Evolutionary conservation across 2,888 invertebrate genomes (phyloP).

Genomic region (Melanophora roralis): DNA sequence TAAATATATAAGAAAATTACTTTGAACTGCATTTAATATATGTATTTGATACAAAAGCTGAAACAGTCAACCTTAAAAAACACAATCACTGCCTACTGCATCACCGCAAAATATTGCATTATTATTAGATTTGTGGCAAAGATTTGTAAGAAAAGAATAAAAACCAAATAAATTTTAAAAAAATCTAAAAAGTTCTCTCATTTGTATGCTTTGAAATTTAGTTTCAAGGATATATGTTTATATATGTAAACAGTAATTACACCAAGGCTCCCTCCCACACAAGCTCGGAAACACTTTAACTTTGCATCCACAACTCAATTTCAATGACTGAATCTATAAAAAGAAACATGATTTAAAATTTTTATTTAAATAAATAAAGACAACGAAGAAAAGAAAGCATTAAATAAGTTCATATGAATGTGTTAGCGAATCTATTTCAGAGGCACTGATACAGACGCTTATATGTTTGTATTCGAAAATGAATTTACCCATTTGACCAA

Average conservation of each 20-base stretch:
- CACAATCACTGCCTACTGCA: conserved; percentile 52
- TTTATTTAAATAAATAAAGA: conserved; percentile 45
- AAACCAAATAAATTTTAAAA: neutral
- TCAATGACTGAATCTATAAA: conserved; percentile 23
- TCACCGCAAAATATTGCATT: conserved; percentile 37
- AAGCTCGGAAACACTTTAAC: neutral
- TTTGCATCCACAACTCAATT: neutral
- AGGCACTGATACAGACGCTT: neutral
- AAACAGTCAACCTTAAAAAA: conserved; percentile 37
- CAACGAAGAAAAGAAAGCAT: conserved; percentile 14
- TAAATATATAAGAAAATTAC: too few relatives aligned
- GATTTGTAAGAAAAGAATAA: neutral
- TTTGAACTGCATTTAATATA: too few relatives aligned
- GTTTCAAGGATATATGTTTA: conserved; percentile 43
- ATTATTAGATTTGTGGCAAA: conserved; percentile 28
- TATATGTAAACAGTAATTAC: neutral
- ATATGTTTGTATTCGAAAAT: neutral
- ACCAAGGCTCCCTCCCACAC: neutral
- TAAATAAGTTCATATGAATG: conserved; percentile 48
- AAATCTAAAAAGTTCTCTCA: neutral
- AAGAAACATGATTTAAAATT: conserved; percentile 9
- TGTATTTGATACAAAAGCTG: neutral
- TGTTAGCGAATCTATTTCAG: conserved; percentile 14
- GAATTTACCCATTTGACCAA: too few relatives aligned
- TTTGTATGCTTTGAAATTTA: conserved; percentile 3